Percentiles rank a stretch among this genome's conserved stretches.
These are phyloP conservation scores for Megaleporinus macrocephalus DNA, from an alignment of 2,113 vertebrate genomes.

Conservation along the genomic window DNA sequence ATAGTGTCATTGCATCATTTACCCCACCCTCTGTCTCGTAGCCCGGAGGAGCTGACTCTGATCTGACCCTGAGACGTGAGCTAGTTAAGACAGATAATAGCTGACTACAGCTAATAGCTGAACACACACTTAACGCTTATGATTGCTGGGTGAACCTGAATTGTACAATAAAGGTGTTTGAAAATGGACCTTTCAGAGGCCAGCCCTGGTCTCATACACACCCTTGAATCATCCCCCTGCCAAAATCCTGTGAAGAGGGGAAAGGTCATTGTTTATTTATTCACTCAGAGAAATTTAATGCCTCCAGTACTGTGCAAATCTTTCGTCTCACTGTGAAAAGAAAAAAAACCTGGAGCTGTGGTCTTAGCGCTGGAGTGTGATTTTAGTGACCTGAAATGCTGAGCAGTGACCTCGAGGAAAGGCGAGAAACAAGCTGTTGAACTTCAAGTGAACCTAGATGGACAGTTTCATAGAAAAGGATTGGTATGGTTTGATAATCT, in stretches of 20 bases:
- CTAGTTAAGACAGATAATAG: not conserved
- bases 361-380: conserved; percentile 3
- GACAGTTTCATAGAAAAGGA: not conserved
- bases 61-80: not conserved
- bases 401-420: conserved; percentile 11
- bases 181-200: not conserved
- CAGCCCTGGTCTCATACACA: not conserved
- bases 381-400: conserved; percentile 21
- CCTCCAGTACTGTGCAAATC: conserved; percentile 36
- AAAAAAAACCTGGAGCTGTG: conserved; percentile 17
- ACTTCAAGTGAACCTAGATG: not conserved
- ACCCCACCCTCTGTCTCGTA: conserved; percentile 14
- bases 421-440: not conserved
- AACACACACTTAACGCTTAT: no score
- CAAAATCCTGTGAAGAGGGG: conserved; percentile 38
- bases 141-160: no score
- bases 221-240: not conserved
- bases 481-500: not conserved
- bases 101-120: no score
- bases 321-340: conserved; percentile 31
- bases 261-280: conserved; percentile 47
- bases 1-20: conserved; percentile 60
- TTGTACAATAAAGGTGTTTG: no score
- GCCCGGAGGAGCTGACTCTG: conserved; percentile 21
- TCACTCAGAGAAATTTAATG: conserved; percentile 35